phyloP scores from a whole-genome alignment of 2,888 invertebrate species.

The Calliopum simillimum region DNA sequence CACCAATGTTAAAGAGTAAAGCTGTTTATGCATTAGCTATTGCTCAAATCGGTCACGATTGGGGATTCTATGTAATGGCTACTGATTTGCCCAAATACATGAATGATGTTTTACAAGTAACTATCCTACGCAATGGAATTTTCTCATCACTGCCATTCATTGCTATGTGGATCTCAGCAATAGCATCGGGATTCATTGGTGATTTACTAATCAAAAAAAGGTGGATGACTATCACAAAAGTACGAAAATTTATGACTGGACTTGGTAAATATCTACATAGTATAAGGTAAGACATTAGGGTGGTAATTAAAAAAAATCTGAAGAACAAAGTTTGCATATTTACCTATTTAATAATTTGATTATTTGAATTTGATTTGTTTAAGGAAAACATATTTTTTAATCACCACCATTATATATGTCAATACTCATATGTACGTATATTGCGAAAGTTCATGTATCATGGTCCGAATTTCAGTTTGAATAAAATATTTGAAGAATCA shows the following conservation, averaged over 20 bases:
- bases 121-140: slow-evolving; percentile 70
- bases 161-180: slow-evolving; percentile 70
- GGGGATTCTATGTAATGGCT: slow-evolving; percentile 73
- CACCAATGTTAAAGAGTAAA: slow-evolving; percentile 72
- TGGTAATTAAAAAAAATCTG: background rate
- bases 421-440: no score
- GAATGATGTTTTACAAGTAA: slow-evolving; percentile 70
- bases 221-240: slow-evolving; percentile 70
- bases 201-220: slow-evolving; percentile 73
- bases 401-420: no score
- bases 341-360: no score
- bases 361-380: no score
- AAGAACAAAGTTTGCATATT: no score
- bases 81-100: slow-evolving; percentile 74
- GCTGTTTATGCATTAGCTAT: slow-evolving; percentile 77
- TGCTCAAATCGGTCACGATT: slow-evolving; percentile 75
- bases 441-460: no score
- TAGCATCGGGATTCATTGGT: slow-evolving; percentile 72
- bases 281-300: no score
- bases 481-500: no score
- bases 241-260: slow-evolving; percentile 75
- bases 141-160: slow-evolving; percentile 72
- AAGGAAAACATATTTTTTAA: no score
- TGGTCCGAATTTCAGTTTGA: no score
- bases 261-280: slow-evolving; percentile 67